Evolutionary conservation across 1,140 invertebrate genomes (phyloP), one percentile per base, ranked within the genome.

Genomic region (Drosophila sulfurigaster): DNA sequence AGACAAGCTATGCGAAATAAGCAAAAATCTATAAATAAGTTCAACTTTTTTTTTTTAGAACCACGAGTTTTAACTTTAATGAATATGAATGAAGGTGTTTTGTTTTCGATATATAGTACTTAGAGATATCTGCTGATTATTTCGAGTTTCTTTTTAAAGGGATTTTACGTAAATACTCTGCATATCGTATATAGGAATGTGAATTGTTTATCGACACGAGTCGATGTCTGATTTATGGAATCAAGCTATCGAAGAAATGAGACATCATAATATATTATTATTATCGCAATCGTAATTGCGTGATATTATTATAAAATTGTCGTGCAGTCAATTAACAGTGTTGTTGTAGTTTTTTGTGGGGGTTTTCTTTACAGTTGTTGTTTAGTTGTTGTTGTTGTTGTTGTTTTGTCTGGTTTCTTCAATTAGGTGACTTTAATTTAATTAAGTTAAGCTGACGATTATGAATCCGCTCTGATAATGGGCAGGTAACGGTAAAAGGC

Each of bases 371-470:
- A 25, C 20, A 25, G 20, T 25, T 25, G 20, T 66, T 64, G 41
- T n/a, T n/a, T 63, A 49, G 43, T 74, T 68, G 43, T 70, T 65
- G 6, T 66, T 57, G n/a, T n/a, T 45, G 30, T 43, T 72, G 10
- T 20, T 38, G 38, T 59, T 41, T 60, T 72, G 66, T 68, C 64
- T 74, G 58, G 60, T 79, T 79, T 70, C 48, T 72, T 45, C 71
- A 68, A 81, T 81, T 81, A 78, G 28, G 28, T 30, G 49, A 63
- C 65, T 68, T 82, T 74, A 78, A 78, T 78, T 82, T 56, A 81
- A 81, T 81, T 82, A 82, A 69, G 62, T 81, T 81, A 64, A 81
- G 67, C 62, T 43, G 58, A 32, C 69, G 60, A 78, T 82, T 81
- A 66, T 75, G 69, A 63, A 74, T 75, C 32, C 54, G 46, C 25